Evolutionary conservation across 2,797 vertebrate genomes (phyloP).

Genomic region (Anisognathus igniventris): DNA sequence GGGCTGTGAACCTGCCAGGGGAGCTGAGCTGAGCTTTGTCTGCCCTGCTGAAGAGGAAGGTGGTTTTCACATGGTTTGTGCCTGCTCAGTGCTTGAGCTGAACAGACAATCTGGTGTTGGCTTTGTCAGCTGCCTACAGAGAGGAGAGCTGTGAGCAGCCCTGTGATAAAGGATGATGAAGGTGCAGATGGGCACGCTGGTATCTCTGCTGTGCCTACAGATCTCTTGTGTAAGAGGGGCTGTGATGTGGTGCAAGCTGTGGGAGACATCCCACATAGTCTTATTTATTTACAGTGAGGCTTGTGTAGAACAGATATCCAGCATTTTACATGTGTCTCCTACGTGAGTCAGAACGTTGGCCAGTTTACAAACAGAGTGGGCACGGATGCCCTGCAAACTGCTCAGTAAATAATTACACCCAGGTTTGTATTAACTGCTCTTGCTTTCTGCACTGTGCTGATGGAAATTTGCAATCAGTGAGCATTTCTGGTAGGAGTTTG

Average conservation of each 20-base stretch:
- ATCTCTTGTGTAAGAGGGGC: background rate
- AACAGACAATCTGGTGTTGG: background rate
- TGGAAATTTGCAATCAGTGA: background rate
- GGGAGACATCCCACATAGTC: background rate
- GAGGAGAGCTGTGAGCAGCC: background rate
- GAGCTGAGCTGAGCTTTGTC: background rate
- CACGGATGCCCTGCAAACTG: background rate
- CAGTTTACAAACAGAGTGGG: background rate
- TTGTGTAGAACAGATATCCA: background rate
- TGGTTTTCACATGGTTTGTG: background rate
- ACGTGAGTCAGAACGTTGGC: background rate
- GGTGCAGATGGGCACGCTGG: background rate
- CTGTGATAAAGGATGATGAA: background rate
- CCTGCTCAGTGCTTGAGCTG: background rate
- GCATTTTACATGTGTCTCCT: background rate
- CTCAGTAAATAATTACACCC: background rate
- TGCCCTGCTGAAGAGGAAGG: background rate
- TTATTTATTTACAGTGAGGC: background rate
- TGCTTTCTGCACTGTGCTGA: background rate
- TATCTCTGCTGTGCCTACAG: background rate
- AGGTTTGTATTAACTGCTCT: background rate
- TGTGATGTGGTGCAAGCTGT: background rate
- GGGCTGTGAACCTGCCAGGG: background rate
- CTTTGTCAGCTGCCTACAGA: background rate
- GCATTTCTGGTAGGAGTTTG: background rate